A percentile compares a stretch with the other conserved stretches of the same genome.
Evolutionary conservation across 2,113 vertebrate species (phyloP).

Genomic region (Miniopterus natalensis): DNA sequence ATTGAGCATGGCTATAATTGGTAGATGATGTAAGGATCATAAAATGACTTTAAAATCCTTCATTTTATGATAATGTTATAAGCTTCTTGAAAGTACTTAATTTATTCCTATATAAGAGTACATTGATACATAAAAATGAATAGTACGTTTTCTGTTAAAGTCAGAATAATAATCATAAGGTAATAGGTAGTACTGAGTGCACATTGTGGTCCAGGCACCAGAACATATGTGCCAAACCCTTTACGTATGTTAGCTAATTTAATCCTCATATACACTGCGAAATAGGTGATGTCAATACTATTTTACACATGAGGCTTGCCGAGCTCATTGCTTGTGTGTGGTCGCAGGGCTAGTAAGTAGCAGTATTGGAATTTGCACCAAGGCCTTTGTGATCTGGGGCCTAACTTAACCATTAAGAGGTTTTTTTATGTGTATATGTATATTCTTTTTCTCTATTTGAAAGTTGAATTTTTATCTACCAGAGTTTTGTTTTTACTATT

Average conservation of each 20-base stretch:
- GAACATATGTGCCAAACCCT: background rate
- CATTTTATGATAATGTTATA: conserved; percentile 54
- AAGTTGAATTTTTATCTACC: conserved; percentile 33
- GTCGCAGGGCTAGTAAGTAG: background rate
- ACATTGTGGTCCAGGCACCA: background rate
- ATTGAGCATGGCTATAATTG: conserved; percentile 6
- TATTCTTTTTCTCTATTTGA: conserved; percentile 51
- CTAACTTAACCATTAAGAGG: background rate
- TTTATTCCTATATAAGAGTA: conserved; percentile 41
- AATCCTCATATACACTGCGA: background rate
- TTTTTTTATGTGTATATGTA: background rate
- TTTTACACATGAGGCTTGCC: background rate
- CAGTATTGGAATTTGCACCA: background rate
- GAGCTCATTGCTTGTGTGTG: background rate
- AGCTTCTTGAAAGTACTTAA: conserved; percentile 41
- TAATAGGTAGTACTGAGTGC: background rate
- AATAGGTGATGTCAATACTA: background rate
- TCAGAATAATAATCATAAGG: background rate
- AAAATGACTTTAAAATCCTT: conserved; percentile 49
- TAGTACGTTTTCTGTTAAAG: background rate
- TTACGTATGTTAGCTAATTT: background rate
- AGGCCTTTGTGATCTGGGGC: background rate
- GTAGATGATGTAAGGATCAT: background rate
- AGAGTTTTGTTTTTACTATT: conserved; percentile 13
- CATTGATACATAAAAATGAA: background rate